phyloP scores from a whole-genome alignment of 2,888 invertebrate species.

The Calliopum simillimum region DNA sequence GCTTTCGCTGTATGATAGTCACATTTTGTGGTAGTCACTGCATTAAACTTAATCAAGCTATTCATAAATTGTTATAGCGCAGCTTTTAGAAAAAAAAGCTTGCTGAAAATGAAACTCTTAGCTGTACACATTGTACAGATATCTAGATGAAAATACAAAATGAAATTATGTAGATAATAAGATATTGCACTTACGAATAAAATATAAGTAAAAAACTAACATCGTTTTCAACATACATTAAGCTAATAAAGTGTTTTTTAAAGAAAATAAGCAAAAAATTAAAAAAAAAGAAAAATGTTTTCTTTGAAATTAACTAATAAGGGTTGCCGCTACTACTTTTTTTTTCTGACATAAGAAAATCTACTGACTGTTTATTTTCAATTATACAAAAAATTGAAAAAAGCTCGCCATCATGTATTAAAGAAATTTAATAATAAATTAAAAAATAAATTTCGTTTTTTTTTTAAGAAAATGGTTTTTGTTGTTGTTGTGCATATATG shows the following conservation, averaged over 20 bases:
- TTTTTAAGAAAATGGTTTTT: constrained; percentile 37
- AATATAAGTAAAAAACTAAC: constrained; percentile 13
- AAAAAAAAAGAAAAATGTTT: not conserved
- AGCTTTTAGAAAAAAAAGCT: too few relatives aligned
- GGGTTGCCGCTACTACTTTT: not conserved
- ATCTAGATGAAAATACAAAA: not conserved
- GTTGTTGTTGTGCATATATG: constrained; percentile 17
- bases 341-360: not conserved
- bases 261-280: too few relatives aligned
- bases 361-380: constrained; percentile 36
- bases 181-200: not conserved
- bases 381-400: not conserved
- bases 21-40: too few relatives aligned
- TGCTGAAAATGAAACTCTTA: not conserved
- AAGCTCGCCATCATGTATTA: constrained; percentile 10
- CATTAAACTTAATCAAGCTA: constrained; percentile 61
- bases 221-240: constrained; percentile 6
- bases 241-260: too few relatives aligned
- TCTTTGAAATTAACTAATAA: constrained; percentile 25
- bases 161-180: constrained; percentile 6
- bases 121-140: too few relatives aligned
- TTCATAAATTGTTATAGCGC: constrained; percentile 50
- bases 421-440: not conserved
- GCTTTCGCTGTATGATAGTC: not conserved
- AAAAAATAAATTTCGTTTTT: constrained; percentile 46